Percentiles rank a stretch among this genome's conserved stretches.
phyloP scores from a whole-genome alignment of 1,140 invertebrate species.

The Hylaeus volcanicus region DNA sequence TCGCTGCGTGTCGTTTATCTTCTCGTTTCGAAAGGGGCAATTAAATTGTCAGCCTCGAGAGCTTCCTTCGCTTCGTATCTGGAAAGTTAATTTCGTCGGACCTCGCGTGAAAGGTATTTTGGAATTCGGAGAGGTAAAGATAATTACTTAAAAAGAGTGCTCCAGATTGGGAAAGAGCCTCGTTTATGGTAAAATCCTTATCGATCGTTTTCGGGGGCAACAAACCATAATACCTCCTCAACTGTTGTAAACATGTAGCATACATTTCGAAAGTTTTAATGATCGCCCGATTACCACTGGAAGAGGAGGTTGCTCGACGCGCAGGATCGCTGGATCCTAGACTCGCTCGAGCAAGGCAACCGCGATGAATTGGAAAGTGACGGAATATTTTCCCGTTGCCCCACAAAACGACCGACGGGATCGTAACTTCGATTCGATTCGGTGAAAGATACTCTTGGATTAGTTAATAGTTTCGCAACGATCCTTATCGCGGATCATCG shows the following conservation, averaged over 20 bases:
- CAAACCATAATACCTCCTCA: no score
- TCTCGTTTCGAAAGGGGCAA: no score
- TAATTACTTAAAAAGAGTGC: no score
- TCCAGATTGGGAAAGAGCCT: no score
- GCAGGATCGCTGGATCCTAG: background rate
- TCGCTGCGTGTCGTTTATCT: no score
- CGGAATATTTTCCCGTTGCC: conserved; percentile 12
- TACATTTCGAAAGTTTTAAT: conserved; percentile 28
- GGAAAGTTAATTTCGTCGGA: no score
- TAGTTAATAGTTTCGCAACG: conserved; percentile 34
- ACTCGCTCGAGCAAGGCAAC: background rate
- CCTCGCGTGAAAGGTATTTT: no score
- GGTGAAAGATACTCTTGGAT: background rate
- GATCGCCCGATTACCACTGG: background rate
- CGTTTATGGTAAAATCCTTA: no score
- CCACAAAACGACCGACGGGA: background rate
- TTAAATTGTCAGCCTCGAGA: no score
- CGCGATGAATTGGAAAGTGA: conserved; percentile 21
- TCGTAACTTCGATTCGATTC: background rate
- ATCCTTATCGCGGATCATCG: background rate
- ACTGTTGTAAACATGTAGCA: background rate
- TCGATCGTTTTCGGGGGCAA: no score
- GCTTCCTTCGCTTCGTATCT: no score
- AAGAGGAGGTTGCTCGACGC: background rate
- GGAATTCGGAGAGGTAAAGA: no score